Conservation (phyloP, 2,113 vertebrate species). For the Odobenus rosmarus region DNA sequence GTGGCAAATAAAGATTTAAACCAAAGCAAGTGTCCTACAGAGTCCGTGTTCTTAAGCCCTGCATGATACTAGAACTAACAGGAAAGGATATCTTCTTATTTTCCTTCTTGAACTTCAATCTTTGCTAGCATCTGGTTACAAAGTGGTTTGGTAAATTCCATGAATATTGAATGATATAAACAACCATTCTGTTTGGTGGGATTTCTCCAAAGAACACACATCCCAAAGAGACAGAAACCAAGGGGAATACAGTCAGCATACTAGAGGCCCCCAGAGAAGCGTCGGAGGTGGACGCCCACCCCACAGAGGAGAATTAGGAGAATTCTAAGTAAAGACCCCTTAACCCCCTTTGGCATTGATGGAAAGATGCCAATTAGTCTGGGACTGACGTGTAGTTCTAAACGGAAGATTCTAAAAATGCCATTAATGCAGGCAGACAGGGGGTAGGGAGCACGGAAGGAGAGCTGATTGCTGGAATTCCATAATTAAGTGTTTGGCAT, state of each 20-base stretch:
- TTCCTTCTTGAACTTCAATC: background rate
- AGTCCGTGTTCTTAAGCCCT: background rate
- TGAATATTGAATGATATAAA: background rate
- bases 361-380: slow-evolving; percentile 61
- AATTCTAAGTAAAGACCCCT: background rate
- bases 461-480: slow-evolving; percentile 5
- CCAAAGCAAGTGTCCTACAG: background rate
- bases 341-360: background rate
- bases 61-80: background rate
- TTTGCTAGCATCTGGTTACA: background rate
- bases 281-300: background rate
- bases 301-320: background rate
- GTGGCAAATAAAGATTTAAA: background rate
- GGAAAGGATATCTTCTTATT: background rate
- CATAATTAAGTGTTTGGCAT: slow-evolving; percentile 57
- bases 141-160: background rate
- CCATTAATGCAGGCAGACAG: slow-evolving; percentile 25
- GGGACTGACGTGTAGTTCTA: background rate
- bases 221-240: background rate
- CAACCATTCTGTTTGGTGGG: background rate
- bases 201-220: background rate
- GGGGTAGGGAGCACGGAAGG: background rate
- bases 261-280: background rate
- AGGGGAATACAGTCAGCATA: background rate
- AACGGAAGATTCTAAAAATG: slow-evolving; percentile 60